These are phyloP conservation scores for Australoheros facetus DNA, from an alignment of 2,797 vertebrate genomes.

Conservation along the genomic window DNA sequence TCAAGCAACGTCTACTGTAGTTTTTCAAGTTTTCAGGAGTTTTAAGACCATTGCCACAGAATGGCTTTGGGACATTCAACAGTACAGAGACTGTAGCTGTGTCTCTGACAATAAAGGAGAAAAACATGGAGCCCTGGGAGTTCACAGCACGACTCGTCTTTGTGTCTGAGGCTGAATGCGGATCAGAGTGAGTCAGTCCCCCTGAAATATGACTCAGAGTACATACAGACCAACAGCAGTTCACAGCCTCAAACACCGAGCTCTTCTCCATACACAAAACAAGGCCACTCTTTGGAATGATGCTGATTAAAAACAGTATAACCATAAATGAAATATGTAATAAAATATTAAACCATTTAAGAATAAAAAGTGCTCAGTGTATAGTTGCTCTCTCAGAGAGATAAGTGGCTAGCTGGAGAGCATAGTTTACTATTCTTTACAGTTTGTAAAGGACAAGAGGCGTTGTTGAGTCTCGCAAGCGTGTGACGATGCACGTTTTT, in stretches of 20 bases:
- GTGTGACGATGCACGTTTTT: background rate
- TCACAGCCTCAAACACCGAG: slow-evolving; percentile 22
- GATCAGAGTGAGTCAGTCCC: slow-evolving; percentile 49
- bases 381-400: slow-evolving; percentile 70
- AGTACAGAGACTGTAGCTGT: slow-evolving; percentile 30
- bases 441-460: slow-evolving; percentile 44
- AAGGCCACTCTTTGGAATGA: slow-evolving; percentile 83
- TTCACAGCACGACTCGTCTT: slow-evolving; percentile 39
- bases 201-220: slow-evolving; percentile 57
- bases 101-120: slow-evolving; percentile 27
- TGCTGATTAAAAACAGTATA: slow-evolving; percentile 74
- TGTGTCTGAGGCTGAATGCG: slow-evolving; percentile 38
- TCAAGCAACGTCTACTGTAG: slow-evolving; percentile 40
- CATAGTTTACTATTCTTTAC: slow-evolving; percentile 6
- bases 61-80: slow-evolving; percentile 53
- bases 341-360: slow-evolving; percentile 58
- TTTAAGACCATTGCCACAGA: slow-evolving; percentile 53
- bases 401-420: slow-evolving; percentile 43
- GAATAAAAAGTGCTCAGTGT: slow-evolving; percentile 78
- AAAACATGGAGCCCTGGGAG: slow-evolving; percentile 25
- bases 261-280: slow-evolving; percentile 40
- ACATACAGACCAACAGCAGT: slow-evolving; percentile 35
- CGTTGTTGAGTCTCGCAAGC: background rate
- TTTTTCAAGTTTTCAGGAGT: slow-evolving; percentile 79
- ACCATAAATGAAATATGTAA: slow-evolving; percentile 46